Evolutionary conservation across 1,140 invertebrate genomes (phyloP).

Genomic region (Apis laboriosa): DNA sequence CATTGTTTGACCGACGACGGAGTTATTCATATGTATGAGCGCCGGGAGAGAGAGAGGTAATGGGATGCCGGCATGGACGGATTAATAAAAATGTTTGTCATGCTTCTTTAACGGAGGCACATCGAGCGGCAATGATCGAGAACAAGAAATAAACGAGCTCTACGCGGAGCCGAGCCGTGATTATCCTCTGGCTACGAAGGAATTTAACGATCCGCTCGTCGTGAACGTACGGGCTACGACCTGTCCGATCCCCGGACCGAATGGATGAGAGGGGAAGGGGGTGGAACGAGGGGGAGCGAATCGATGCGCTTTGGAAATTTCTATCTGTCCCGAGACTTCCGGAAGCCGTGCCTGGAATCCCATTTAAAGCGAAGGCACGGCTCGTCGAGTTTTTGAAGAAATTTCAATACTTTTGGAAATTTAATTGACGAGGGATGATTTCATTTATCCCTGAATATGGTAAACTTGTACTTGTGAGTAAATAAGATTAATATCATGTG

Average conservation of each 20-base stretch:
- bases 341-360: background rate
- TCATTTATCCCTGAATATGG: background rate
- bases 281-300: background rate
- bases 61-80: conserved; percentile 20
- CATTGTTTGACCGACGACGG: conserved; percentile 19
- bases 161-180: background rate
- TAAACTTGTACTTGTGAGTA: too few relatives aligned
- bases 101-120: conserved; percentile 7
- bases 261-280: background rate
- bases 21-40: conserved; percentile 40
- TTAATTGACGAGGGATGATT: background rate
- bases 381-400: background rate
- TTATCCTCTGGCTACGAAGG: conserved; percentile 24
- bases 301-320: conserved; percentile 13
- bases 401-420: background rate
- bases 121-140: conserved; percentile 35
- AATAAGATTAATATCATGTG: too few relatives aligned
- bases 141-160: conserved; percentile 36
- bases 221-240: conserved; percentile 16
- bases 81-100: conserved; percentile 44
- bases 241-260: background rate
- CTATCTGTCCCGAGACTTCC: background rate
- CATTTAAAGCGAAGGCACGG: background rate
- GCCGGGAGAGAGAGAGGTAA: background rate
- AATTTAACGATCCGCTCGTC: conserved; percentile 46